Conservation (phyloP, 1,140 invertebrate genomes). For the Linepithema humile region DNA sequence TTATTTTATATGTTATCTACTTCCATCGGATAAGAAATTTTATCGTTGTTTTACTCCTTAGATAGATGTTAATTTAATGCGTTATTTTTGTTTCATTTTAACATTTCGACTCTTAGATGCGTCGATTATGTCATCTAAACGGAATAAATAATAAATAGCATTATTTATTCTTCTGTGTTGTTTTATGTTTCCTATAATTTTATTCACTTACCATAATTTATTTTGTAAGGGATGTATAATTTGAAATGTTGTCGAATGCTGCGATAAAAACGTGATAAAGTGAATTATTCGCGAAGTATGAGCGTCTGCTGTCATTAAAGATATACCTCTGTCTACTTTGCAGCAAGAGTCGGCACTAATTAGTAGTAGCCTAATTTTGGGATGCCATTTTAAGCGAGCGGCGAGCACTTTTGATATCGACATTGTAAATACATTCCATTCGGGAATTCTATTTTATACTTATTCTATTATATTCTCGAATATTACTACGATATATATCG, state of each 20-base stretch:
- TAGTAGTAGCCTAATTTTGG: conserved; percentile 6
- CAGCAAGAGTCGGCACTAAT: background rate
- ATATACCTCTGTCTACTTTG: conserved; percentile 19
- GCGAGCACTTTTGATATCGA: conserved; percentile 27
- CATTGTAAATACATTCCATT: conserved; percentile 5
- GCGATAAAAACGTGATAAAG: background rate
- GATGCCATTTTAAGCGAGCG: conserved; percentile 11
- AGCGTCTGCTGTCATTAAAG: conserved; percentile 19
- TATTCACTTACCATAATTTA: background rate
- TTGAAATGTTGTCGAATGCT: background rate
- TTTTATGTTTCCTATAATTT: conserved; percentile 1
- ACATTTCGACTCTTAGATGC: conserved; percentile 21
- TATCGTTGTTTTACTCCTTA: conserved; percentile 41
- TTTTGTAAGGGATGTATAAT: background rate
- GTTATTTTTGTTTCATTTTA: conserved; percentile 25
- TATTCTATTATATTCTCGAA: background rate
- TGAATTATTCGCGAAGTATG: conserved; percentile 13
- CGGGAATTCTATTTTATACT: conserved; percentile 27
- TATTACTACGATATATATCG: background rate
- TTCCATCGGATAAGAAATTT: conserved; percentile 39
- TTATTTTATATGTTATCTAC: conserved; percentile 30
- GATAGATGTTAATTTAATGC: conserved; percentile 18
- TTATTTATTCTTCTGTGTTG: conserved; percentile 30
- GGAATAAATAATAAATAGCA: conserved; percentile 24
- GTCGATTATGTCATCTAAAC: conserved; percentile 7